Evolutionary conservation across 2,888 invertebrate species (phyloP), one percentile per base, ranked within the genome.

Genomic region (Empis stercorea): DNA sequence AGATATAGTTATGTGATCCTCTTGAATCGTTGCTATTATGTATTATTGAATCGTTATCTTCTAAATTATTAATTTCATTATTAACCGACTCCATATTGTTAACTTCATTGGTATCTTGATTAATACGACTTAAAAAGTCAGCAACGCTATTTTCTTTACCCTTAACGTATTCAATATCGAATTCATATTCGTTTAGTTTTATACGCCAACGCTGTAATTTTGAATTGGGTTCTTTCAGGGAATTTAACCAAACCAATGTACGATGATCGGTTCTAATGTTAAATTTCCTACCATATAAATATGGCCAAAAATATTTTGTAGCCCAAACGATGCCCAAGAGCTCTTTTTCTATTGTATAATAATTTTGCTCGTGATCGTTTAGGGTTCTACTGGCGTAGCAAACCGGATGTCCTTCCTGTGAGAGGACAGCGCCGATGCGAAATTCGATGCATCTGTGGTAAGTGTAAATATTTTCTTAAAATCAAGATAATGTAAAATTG

Each of bases 221-320:
- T n/a, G n/a, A n/a, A n/a, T n/a, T n/a, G n/a, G n/a, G n/a, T n/a
- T n/a, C n/a, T n/a, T n/a, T n/a, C n/a, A n/a, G n/a, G n/a, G n/a
- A n/a, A n/a, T n/a, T n/a, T n/a, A n/a, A n/a, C 61, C 64, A 68
- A 4, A 54, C 55, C 2, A 67, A 45, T 1, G 65, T 63, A 43
- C 58, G 52, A 48, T 68, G 67, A 43, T 70, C 68, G 1, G 64
- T 68, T 10, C 60, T 56, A 1, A 69, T 63, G 0, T 47, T 55
- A 32, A 70, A 66, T 48, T 58, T 57, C 23, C 54, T 53, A 4
- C 61, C 64, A 32, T 59, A 63, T 5, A 66, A n/a, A 32, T 64
- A 64, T 6, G 62, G 62, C 16, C 62, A 30, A 30, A 63, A 1
- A 63, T n/a, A n/a, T n/a, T n/a, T n/a, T n/a, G n/a, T n/a, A n/a